phyloP scores from a whole-genome alignment of 1,140 invertebrate genomes.

The Leptestheria dahalacensis region DNA sequence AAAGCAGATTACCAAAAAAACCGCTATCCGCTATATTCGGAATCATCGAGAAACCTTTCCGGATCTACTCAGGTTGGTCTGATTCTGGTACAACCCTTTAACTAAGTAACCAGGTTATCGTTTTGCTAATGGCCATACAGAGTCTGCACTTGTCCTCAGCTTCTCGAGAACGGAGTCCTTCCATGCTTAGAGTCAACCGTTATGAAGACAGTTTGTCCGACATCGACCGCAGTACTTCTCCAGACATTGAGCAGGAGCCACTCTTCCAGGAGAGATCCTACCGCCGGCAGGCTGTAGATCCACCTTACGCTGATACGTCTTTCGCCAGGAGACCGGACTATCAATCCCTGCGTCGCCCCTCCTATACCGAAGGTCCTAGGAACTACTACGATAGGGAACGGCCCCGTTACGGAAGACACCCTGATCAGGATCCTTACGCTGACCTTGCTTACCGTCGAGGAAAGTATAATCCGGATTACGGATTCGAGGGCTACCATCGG shows the following conservation, averaged over 20 bases:
- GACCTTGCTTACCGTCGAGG: neutral
- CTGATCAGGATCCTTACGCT: neutral
- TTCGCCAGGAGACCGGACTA: neutral
- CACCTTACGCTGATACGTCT: neutral
- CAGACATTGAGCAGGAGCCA: neutral
- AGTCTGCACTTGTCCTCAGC: neutral
- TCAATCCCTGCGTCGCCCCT: neutral
- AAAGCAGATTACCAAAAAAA: neutral
- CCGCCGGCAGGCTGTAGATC: neutral
- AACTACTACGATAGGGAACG: neutral
- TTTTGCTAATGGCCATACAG: neutral
- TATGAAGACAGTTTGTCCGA: neutral
- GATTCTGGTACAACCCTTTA: neutral
- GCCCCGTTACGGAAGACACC: neutral
- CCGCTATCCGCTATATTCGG: neutral
- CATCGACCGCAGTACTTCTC: neutral
- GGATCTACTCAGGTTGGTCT: conserved; percentile 8
- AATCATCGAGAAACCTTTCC: neutral
- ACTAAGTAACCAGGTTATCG: neutral
- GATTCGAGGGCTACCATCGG: neutral
- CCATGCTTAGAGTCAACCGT: neutral
- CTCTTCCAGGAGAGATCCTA: neutral
- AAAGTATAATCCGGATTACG: neutral
- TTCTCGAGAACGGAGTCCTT: neutral
- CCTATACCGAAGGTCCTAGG: neutral